Evolutionary conservation across 2,113 vertebrate genomes (phyloP), one percentile per base, ranked within the genome.

Genomic region (Okapia johnstoni): DNA sequence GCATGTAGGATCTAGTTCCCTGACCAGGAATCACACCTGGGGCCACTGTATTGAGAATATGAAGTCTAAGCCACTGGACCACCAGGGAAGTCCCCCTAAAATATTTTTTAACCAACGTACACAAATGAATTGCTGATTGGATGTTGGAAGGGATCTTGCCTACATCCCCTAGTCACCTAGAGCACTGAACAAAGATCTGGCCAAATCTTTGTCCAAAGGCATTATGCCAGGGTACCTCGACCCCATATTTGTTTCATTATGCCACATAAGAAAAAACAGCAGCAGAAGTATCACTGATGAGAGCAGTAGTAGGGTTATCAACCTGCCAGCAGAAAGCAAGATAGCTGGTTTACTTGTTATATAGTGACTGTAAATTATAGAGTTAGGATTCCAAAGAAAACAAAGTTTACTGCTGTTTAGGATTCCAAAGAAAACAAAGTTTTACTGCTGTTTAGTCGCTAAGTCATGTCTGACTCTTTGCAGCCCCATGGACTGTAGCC

Each of bases 341-440:
- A 97, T 89, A 96, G 28, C 84, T 52, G 94, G 19, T 96, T 96
- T 90, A 98, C 96, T 93, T 98, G 55, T 26, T 80, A 98, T 52
- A 97, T 90, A 91, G 94, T 96, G 88, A 98, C 97, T 92, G 97
- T 98, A 70, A 97, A 93, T 99, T 84, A 98, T 96, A 84, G 98
- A 98, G 70, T 97, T 99, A 97, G 98, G 97, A 52, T 93, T 46
- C 15, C 77, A n/a, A n/a, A n/a, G n/a, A n/a, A n/a, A n/a, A n/a
- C n/a, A n/a, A n/a, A n/a, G n/a, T n/a, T n/a, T n/a, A n/a, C n/a
- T n/a, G n/a, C n/a, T n/a, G n/a, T n/a, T n/a, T n/a, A n/a, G n/a
- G n/a, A n/a, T n/a, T n/a, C n/a, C n/a, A 99, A 96, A 94, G 99
- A 98, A 98, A 87, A 97, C 97, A 94, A 97, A 93, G 70, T 26